Evolutionary conservation across 2,888 invertebrate genomes (phyloP).

Genomic region (Apocheima hispidaria): DNA sequence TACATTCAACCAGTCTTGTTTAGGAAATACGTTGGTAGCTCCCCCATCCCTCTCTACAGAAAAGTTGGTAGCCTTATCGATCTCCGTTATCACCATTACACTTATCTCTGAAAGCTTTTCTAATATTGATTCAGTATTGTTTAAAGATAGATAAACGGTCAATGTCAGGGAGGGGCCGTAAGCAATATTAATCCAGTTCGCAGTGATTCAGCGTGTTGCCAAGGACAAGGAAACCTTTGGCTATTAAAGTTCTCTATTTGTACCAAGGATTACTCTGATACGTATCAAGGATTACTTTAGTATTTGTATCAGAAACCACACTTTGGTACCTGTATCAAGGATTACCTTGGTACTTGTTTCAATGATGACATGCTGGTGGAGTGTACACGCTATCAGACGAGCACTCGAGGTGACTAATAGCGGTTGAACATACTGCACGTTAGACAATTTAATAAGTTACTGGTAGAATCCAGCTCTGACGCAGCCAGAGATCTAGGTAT

Average conservation of each 20-base stretch:
- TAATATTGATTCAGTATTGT: constrained; percentile 26
- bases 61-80: constrained; percentile 5
- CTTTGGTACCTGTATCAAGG: no score
- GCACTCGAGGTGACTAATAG: no score
- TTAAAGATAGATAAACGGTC: constrained; percentile 26
- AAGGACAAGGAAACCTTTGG: constrained; percentile 1
- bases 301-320: no score
- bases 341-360: no score
- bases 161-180: constrained; percentile 33
- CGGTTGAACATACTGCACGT: no score
- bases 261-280: no score
- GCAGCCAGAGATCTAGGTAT: no score
- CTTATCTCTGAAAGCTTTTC: constrained; percentile 29
- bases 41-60: background rate
- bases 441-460: no score
- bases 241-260: background rate
- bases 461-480: no score
- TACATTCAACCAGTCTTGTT: background rate
- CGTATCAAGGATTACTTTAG: no score
- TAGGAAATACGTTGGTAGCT: background rate
- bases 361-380: no score
- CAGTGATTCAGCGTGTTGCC: background rate
- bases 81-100: constrained; percentile 8
- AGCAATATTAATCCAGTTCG: background rate
- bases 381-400: no score